These are phyloP conservation scores for Thymelicus lineola DNA, from an alignment of 2,888 invertebrate genomes.

Conservation along the genomic window DNA sequence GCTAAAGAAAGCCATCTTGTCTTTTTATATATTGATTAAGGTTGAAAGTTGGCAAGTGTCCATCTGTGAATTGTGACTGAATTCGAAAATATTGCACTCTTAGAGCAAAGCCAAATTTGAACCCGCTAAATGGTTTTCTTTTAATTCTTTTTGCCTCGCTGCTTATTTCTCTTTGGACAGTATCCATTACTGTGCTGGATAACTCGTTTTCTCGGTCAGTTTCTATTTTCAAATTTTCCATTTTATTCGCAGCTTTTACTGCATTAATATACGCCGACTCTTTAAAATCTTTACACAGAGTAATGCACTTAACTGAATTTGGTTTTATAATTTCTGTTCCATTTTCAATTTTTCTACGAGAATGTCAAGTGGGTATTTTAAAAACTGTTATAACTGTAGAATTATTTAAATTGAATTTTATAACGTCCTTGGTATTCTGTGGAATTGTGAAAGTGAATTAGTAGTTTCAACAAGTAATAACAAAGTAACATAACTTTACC, in stretches of 20 bases:
- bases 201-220: constrained; percentile 25
- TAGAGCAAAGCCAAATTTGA: constrained; percentile 39
- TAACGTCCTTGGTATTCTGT: not conserved
- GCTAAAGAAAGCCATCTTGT: constrained; percentile 25
- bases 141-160: constrained; percentile 29
- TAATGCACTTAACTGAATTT: constrained; percentile 3
- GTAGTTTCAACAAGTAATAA: not conserved
- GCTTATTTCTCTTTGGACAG: constrained; percentile 25
- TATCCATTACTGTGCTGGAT: constrained; percentile 27
- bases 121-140: constrained; percentile 30
- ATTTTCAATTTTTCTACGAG: constrained; percentile 10
- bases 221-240: constrained; percentile 24
- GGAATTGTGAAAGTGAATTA: not conserved
- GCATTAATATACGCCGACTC: constrained; percentile 1
- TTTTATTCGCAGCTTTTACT: constrained; percentile 12
- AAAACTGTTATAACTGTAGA: constrained; percentile 1
- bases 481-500: not conserved
- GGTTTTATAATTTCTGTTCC: constrained; percentile 14
- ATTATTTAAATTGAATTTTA: constrained; percentile 1
- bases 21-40: constrained; percentile 41
- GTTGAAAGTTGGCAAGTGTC: constrained; percentile 41
- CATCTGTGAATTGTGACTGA: constrained; percentile 29
- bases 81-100: constrained; percentile 25
- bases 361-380: constrained; percentile 9
- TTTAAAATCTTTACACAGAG: constrained; percentile 3